phyloP scores from a whole-genome alignment of 2,888 invertebrate genomes.

The Conus canariensis region DNA sequence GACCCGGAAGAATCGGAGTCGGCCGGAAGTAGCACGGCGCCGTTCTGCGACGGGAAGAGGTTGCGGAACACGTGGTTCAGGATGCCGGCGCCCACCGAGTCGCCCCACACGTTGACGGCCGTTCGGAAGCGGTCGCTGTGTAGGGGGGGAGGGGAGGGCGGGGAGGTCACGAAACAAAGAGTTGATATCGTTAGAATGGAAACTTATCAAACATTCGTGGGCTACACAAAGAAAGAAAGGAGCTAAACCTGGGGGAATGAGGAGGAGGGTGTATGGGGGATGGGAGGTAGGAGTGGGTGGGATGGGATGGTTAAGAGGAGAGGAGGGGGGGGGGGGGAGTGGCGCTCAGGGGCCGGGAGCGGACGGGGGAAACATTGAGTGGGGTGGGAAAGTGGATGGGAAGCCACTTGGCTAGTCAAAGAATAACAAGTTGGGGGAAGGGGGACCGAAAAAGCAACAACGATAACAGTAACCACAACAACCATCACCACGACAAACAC shows the following conservation, averaged over 20 bases:
- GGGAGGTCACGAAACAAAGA: background rate
- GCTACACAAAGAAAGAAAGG: too few relatives aligned
- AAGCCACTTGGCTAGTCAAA: too few relatives aligned
- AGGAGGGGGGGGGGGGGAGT: background rate
- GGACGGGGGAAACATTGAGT: background rate
- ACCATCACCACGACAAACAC: too few relatives aligned
- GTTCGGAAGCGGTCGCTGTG: slow-evolving; percentile 84
- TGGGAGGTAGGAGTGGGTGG: background rate
- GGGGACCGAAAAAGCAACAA: background rate
- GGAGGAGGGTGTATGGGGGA: background rate
- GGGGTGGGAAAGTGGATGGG: background rate
- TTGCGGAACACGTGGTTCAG: slow-evolving; percentile 44
- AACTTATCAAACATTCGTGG: too few relatives aligned
- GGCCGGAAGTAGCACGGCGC: too few relatives aligned
- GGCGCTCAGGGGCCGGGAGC: too few relatives aligned
- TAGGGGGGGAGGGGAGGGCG: background rate
- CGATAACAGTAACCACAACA: background rate
- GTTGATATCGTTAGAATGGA: too few relatives aligned
- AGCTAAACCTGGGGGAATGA: too few relatives aligned
- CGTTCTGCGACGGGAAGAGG: background rate
- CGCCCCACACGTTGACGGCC: slow-evolving; percentile 93
- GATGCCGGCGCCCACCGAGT: slow-evolving; percentile 93
- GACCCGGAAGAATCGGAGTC: background rate
- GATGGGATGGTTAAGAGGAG: background rate
- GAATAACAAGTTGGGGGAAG: too few relatives aligned